Evolutionary conservation across 2,888 invertebrate species (phyloP).

Genomic region (Torymus aiolomorphi): DNA sequence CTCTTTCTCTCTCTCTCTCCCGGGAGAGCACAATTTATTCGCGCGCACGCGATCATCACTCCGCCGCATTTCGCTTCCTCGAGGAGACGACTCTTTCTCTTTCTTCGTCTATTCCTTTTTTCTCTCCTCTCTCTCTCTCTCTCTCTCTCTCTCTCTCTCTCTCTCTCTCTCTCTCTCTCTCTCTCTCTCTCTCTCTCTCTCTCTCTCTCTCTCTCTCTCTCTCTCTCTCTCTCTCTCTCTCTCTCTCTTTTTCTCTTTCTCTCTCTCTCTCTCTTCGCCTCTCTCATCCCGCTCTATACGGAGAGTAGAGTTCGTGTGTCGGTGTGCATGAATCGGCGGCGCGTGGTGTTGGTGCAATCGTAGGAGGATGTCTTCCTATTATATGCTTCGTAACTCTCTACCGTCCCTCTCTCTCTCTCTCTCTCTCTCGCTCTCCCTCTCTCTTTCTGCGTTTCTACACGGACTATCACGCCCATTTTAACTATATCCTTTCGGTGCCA

Average conservation of each 20-base stretch:
- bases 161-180: constrained; percentile 11
- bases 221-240: constrained; percentile 22
- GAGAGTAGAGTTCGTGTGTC: constrained; percentile 41
- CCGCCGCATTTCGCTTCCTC: constrained; percentile 50
- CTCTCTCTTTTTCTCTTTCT: constrained; percentile 1
- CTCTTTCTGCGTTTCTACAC: constrained; percentile 37
- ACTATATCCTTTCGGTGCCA: constrained; percentile 60
- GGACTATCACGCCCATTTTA: constrained; percentile 65
- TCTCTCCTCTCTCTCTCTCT: constrained; percentile 22
- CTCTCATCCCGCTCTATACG: neutral
- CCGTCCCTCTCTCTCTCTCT: constrained; percentile 45
- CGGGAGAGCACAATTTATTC: constrained; percentile 54
- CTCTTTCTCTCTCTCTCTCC: constrained; percentile 21
- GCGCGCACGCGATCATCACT: constrained; percentile 58
- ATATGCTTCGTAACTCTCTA: constrained; percentile 58
- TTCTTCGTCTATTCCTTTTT: constrained; percentile 13
- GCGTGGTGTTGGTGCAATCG: constrained; percentile 63
- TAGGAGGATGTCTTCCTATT: constrained; percentile 66
- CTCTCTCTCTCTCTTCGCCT: constrained; percentile 13
- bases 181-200: constrained; percentile 29
- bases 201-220: constrained; percentile 10
- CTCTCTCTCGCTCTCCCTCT: constrained; percentile 57
- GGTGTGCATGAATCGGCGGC: constrained; percentile 59
- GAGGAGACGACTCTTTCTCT: constrained; percentile 39
- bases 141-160: constrained; percentile 8